These are phyloP conservation scores for Rotaria macrura DNA, from an alignment of 2,888 invertebrate species.

Conservation along the genomic window DNA sequence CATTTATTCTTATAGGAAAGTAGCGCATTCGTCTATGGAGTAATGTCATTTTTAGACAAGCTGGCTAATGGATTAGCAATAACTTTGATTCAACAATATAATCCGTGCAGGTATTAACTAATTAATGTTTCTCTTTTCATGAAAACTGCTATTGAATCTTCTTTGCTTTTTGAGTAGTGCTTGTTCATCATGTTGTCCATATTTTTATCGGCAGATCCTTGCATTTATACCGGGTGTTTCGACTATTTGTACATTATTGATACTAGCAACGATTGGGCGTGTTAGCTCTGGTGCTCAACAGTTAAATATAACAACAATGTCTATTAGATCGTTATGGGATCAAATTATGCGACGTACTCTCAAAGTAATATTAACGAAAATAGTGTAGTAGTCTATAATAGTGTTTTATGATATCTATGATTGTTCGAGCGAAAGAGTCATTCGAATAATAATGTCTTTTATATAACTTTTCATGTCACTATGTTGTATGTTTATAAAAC, in stretches of 20 bases:
- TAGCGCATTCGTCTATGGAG: conserved; percentile 79
- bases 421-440: no score
- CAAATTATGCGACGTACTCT: background rate
- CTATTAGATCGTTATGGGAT: background rate
- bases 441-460: no score
- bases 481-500: no score
- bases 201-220: background rate
- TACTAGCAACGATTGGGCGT: background rate
- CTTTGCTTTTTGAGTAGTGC: background rate
- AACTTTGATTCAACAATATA: conserved; percentile 69
- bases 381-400: background rate
- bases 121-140: background rate
- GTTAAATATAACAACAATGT: background rate
- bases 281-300: background rate
- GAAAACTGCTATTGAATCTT: background rate
- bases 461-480: no score
- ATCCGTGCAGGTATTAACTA: conserved; percentile 45
- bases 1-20: conserved; percentile 56
- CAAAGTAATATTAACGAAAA: background rate
- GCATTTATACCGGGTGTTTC: background rate
- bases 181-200: background rate
- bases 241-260: background rate
- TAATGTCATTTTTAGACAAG: conserved; percentile 84
- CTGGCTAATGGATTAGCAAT: conserved; percentile 75
- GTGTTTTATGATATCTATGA: no score